These are phyloP conservation scores for Cheilosia impressa DNA, from an alignment of 2,888 invertebrate genomes.

Conservation along the genomic window DNA sequence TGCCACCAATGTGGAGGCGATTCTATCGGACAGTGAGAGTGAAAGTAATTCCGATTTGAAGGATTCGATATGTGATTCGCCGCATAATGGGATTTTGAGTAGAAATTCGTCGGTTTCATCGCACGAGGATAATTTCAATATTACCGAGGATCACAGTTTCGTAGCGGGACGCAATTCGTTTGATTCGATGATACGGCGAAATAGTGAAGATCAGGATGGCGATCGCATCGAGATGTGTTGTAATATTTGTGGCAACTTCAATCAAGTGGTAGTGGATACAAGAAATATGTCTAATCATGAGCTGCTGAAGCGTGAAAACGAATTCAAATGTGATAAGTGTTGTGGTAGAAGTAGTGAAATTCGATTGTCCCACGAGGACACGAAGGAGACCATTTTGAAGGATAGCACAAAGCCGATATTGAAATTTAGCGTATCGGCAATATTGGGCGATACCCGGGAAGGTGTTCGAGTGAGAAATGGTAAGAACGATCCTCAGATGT, in stretches of 20 bases:
- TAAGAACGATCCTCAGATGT: conserved; percentile 76
- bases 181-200: conserved; percentile 55
- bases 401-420: conserved; percentile 89
- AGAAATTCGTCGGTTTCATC: conserved; percentile 78
- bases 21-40: conserved; percentile 77
- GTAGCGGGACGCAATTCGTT: conserved; percentile 68
- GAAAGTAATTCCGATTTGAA: conserved; percentile 78
- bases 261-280: conserved; percentile 77
- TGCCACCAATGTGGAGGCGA: conserved; percentile 75
- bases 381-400: conserved; percentile 81
- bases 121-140: conserved; percentile 77
- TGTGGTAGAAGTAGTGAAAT: conserved; percentile 74
- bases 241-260: conserved; percentile 80
- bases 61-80: conserved; percentile 78
- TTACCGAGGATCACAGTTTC: conserved; percentile 65
- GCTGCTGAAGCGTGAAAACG: conserved; percentile 77
- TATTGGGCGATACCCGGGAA: conserved; percentile 87
- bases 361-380: conserved; percentile 62
- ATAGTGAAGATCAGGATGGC: conserved; percentile 66
- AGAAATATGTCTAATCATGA: conserved; percentile 78
- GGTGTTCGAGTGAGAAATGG: conserved; percentile 84
- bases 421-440: conserved; percentile 97
- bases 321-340: conserved; percentile 82
- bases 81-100: conserved; percentile 79
- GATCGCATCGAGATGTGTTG: conserved; percentile 80